Evolutionary conservation across 1,140 invertebrate genomes (phyloP).

Genomic region (Aphelenchoides avenae): DNA sequence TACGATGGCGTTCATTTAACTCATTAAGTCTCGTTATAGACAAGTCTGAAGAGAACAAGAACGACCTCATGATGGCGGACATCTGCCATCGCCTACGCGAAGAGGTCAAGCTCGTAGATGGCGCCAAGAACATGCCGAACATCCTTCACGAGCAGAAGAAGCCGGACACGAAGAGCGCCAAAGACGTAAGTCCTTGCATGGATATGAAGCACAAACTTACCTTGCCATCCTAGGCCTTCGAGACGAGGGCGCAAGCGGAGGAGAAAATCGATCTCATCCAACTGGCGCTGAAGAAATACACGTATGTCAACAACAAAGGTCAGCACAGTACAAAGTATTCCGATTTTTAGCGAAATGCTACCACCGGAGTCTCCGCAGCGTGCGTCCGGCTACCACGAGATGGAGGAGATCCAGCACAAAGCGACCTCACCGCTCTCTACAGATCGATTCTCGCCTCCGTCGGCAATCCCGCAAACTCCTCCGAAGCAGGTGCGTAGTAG

Average conservation of each 20-base stretch:
- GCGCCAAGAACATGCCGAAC: slow-evolving; percentile 83
- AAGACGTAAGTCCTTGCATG: slow-evolving; percentile 11
- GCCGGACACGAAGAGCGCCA: slow-evolving; percentile 66
- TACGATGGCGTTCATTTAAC: too few relatives aligned
- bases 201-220: slow-evolving; percentile 12
- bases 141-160: slow-evolving; percentile 77
- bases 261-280: slow-evolving; percentile 56
- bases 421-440: background rate
- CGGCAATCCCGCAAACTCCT: background rate
- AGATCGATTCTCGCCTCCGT: too few relatives aligned
- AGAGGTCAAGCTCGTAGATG: slow-evolving; percentile 92
- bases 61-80: slow-evolving; percentile 91
- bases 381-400: slow-evolving; percentile 24
- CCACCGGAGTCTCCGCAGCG: slow-evolving; percentile 38
- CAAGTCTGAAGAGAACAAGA: background rate
- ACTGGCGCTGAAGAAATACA: slow-evolving; percentile 55
- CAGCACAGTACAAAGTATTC: background rate
- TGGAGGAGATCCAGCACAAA: slow-evolving; percentile 15
- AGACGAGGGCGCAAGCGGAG: slow-evolving; percentile 43
- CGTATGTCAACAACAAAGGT: slow-evolving; percentile 13
- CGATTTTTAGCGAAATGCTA: slow-evolving; percentile 29
- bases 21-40: background rate
- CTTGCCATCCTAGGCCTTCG: slow-evolving; percentile 17
- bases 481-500: background rate
- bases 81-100: slow-evolving; percentile 86